phyloP scores from a whole-genome alignment of 2,797 vertebrate species.

The Hemibagrus guttatus region DNA sequence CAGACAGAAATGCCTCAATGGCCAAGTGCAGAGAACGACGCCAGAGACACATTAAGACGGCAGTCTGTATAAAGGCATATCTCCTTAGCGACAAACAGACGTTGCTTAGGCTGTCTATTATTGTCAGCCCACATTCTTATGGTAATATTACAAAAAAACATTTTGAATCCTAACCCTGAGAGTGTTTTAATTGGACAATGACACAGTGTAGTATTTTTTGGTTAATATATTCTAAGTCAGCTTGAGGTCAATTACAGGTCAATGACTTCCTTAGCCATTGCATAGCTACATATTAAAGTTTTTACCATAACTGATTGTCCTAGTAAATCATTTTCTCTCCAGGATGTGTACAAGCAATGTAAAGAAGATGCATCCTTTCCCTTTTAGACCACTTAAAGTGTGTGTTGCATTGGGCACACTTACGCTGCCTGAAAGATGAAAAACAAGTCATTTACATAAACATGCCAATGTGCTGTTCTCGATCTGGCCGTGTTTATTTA shows the following conservation, averaged over 20 bases:
- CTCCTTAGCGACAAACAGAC: conserved; percentile 41
- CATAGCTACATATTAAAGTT: conserved; percentile 24
- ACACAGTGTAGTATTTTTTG: neutral
- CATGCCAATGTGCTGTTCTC: conserved; percentile 40
- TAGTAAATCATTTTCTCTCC: conserved; percentile 2
- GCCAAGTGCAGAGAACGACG: conserved; percentile 18
- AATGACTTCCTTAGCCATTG: neutral
- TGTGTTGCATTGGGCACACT: conserved; percentile 26
- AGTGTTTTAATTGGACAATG: conserved; percentile 21
- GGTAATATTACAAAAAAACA: conserved; percentile 26
- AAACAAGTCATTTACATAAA: conserved; percentile 55
- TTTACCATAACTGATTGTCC: neutral
- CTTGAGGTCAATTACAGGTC: conserved; percentile 31
- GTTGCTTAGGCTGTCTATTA: conserved; percentile 26
- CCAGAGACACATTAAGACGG: conserved; percentile 22
- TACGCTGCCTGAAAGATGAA: conserved; percentile 47
- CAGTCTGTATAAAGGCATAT: conserved; percentile 37
- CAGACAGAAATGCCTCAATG: conserved; percentile 23
- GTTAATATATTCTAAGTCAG: conserved; percentile 22
- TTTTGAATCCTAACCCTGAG: conserved; percentile 14
- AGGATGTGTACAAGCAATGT: neutral
- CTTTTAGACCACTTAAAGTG: conserved; percentile 10
- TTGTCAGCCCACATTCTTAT: conserved; percentile 29
- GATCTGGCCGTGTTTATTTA: conserved; percentile 32
- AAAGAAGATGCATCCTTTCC: conserved; percentile 20